phyloP scores from a whole-genome alignment of 2,888 invertebrate genomes.

The Eupithecia inturbata region DNA sequence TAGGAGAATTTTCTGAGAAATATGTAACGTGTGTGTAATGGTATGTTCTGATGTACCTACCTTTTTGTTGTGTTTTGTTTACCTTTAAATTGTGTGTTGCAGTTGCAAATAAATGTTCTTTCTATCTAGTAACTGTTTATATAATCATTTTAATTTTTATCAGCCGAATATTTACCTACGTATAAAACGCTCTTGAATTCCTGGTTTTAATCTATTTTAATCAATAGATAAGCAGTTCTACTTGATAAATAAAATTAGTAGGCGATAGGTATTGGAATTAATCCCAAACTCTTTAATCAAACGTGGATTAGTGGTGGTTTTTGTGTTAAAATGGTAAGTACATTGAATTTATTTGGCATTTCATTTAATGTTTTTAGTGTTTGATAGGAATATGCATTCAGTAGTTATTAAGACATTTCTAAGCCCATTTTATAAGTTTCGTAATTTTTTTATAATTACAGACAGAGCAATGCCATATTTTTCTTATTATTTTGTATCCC shows the following conservation, averaged over 20 bases:
- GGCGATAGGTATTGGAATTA: neutral
- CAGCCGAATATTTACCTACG: neutral
- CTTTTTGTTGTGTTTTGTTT: too few relatives aligned
- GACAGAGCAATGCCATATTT: neutral
- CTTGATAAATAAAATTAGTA: conserved; percentile 13
- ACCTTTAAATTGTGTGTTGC: too few relatives aligned
- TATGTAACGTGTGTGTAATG: too few relatives aligned
- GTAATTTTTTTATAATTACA: neutral
- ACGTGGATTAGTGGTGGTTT: neutral
- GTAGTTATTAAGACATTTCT: neutral
- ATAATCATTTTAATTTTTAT: neutral
- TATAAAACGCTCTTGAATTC: neutral
- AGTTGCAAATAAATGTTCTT: too few relatives aligned
- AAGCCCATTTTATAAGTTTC: neutral
- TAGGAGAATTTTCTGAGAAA: neutral
- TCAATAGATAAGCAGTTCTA: neutral
- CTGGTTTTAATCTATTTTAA: neutral
- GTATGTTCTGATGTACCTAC: too few relatives aligned
- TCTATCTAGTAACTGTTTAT: neutral
- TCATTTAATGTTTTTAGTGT: neutral
- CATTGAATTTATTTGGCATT: neutral
- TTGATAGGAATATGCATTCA: neutral
- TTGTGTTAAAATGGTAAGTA: conserved; percentile 47
- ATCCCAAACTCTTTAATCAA: neutral
- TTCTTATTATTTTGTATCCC: neutral